Base-by-base conservation (phyloP, 2,888 invertebrate genomes). In the Harmothoe impar region DNA sequence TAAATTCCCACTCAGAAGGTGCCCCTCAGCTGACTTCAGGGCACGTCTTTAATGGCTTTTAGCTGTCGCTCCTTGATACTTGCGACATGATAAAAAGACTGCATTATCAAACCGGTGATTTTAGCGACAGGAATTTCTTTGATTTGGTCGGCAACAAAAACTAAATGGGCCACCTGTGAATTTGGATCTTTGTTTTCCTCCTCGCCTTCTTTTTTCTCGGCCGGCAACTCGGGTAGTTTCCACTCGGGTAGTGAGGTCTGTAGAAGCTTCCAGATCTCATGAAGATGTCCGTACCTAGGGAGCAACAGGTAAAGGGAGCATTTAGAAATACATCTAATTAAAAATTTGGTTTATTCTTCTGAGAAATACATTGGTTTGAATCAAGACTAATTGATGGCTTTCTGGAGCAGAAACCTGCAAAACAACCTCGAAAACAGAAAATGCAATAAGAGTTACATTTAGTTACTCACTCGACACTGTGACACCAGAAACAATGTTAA, bases 231-330 rank as follows among this genome's bases (percentile, higher is more conserved):
- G 0, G 95, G 95, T 86, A 95, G 93, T 90, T 94, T 94, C 94
- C 95, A 96, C 91, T 95, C 95, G 0, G 95, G 95, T 20, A 96
- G 92, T 12, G 94, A 90, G 0, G 89, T 89, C 92, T 94, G 94
- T 91, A 96, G 92, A 86, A 95, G 92, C 23, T 94, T 94, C 96
- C 96, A 96, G 3, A 95, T 94, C 92, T 95, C 95, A 78, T 92
- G 93, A 56, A 94, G 93, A 91, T 95, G 94, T 7, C 94, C 94
- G 91, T 94, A 93, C 91, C 95, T 95, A 91, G 25, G 31, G 31
- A 77, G 84, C 43, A 84, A 43, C 33, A 62, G 15, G n/a, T n/a
- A n/a, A n/a, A n/a, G n/a, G 54, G 17, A 78, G 10, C 33, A 43
- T 7, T 43, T 43, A 43, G 43, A 10, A 43, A 29, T 23, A 68